phyloP scores from a whole-genome alignment of 2,797 vertebrate species.

The Macrochelys suwanniensis region DNA sequence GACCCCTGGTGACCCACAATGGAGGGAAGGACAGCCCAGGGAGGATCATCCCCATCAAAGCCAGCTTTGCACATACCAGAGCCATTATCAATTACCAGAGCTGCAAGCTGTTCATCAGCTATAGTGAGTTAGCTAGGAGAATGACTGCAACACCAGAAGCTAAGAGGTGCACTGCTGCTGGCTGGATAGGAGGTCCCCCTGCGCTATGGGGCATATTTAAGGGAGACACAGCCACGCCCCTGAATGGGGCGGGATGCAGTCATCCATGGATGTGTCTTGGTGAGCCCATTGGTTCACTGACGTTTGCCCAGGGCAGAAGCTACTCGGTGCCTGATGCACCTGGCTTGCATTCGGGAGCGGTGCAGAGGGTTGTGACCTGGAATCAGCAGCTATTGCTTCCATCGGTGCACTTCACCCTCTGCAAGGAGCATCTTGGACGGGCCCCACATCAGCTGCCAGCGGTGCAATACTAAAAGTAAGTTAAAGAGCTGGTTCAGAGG shows the following conservation, averaged over 20 bases:
- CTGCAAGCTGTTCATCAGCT: conserved; percentile 46
- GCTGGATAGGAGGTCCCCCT: neutral
- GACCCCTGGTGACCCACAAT: conserved; percentile 68
- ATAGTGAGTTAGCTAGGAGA: neutral
- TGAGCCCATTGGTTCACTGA: neutral
- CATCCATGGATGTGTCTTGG: neutral
- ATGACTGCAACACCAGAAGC: no score
- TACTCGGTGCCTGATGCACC: neutral
- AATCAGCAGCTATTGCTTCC: neutral
- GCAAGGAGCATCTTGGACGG: neutral
- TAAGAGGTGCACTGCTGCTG: neutral
- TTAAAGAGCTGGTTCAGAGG: neutral
- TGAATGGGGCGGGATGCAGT: neutral
- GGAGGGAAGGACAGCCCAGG: conserved; percentile 66
- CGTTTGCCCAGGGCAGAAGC: neutral
- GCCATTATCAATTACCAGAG: conserved; percentile 71
- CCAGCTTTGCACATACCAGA: conserved; percentile 76
- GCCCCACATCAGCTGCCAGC: no score
- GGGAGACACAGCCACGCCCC: neutral
- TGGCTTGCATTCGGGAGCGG: neutral
- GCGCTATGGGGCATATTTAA: neutral
- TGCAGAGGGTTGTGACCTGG: neutral
- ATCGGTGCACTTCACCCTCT: neutral
- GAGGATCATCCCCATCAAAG: conserved; percentile 66
- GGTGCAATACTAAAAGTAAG: neutral